A percentile compares a stretch with the other conserved stretches of the same genome.
phyloP scores from a whole-genome alignment of 2,113 vertebrate species.

The Vulpes lagopus region DNA sequence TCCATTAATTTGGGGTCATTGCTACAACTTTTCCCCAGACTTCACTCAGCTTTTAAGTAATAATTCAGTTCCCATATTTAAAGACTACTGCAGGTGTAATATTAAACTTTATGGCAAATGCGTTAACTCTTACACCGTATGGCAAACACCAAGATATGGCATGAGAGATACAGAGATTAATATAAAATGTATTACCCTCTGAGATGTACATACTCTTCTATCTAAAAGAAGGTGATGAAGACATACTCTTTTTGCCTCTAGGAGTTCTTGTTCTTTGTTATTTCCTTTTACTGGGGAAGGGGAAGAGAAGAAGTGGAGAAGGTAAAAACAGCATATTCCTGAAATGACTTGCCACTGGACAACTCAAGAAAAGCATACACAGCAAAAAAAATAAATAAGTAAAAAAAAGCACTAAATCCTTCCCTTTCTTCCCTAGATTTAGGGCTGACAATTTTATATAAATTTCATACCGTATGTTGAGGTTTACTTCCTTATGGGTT shows the following conservation, averaged over 20 bases:
- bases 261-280: not conserved
- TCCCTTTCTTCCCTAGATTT: not conserved
- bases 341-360: not conserved
- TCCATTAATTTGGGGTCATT: not conserved
- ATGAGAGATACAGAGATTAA: conserved; percentile 1
- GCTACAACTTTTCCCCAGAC: not conserved
- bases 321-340: not conserved
- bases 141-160: not conserved
- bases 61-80: not conserved
- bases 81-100: not conserved
- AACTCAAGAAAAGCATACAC: not conserved
- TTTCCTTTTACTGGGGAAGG: not conserved
- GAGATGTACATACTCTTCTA: not conserved
- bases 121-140: not conserved
- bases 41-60: not conserved
- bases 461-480: not conserved
- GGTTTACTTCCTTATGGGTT: not conserved
- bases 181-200: not conserved
- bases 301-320: not conserved
- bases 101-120: conserved; percentile 1
- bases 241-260: not conserved
- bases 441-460: not conserved
- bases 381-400: not conserved
- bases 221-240: not conserved
- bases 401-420: not conserved